Evolutionary conservation across 2,113 vertebrate species (phyloP).

Genomic region (Gobio gobio): DNA sequence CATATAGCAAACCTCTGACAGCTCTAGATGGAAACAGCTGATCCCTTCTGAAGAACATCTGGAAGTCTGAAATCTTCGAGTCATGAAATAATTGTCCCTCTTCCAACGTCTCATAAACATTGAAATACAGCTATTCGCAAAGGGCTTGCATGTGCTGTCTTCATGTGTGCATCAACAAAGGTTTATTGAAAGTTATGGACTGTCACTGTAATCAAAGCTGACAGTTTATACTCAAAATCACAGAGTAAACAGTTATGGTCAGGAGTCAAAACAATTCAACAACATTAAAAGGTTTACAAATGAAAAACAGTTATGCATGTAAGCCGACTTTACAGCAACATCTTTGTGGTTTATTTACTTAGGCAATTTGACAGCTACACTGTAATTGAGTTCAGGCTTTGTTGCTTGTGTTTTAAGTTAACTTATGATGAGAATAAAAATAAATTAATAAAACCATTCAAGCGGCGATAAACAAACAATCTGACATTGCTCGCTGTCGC

Average conservation of each 20-base stretch:
- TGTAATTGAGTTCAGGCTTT: slow-evolving; percentile 30
- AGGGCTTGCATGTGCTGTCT: neutral
- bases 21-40: slow-evolving; percentile 9
- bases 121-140: slow-evolving; percentile 5
- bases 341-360: slow-evolving; percentile 25
- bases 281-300: slow-evolving; percentile 34
- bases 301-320: slow-evolving; percentile 4
- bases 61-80: slow-evolving; percentile 29
- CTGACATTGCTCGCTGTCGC: slow-evolving; percentile 33
- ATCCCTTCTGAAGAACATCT: slow-evolving; percentile 16
- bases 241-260: slow-evolving; percentile 14
- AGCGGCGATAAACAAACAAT: slow-evolving; percentile 22
- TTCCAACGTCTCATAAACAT: slow-evolving; percentile 12
- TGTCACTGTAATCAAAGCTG: slow-evolving; percentile 18
- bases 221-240: slow-evolving; percentile 24
- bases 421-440: slow-evolving; percentile 14
- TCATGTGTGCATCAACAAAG: neutral
- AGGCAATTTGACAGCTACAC: slow-evolving; percentile 28
- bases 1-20: neutral
- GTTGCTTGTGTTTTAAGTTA: neutral
- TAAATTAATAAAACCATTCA: slow-evolving; percentile 23
- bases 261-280: slow-evolving; percentile 30
- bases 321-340: slow-evolving; percentile 9
- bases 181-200: neutral
- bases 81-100: slow-evolving; percentile 2